Percentiles rank a stretch among this genome's conserved stretches.
These are phyloP conservation scores for Coelopa frigida DNA, from an alignment of 1,140 invertebrate genomes.

Conservation along the genomic window DNA sequence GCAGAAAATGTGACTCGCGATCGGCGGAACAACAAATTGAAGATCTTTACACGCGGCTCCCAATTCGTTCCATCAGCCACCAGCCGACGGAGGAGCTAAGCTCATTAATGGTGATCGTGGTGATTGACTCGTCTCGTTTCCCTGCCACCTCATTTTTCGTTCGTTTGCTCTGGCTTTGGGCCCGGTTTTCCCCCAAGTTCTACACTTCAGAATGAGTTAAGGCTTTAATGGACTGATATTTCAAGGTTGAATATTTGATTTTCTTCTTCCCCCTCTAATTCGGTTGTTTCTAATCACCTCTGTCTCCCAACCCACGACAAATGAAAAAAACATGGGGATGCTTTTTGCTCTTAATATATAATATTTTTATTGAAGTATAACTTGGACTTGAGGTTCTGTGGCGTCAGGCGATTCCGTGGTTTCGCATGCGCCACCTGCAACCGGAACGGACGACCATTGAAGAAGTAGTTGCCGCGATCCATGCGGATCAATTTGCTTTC, in stretches of 20 bases:
- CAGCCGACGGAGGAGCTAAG: no score
- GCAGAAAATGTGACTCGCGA: no score
- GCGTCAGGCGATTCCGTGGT: slow-evolving; percentile 25
- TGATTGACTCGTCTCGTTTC: no score
- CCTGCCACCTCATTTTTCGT: no score
- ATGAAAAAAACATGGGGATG: slow-evolving; percentile 13
- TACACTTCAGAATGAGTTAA: no score
- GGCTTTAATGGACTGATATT: no score
- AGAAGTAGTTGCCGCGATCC: slow-evolving; percentile 35
- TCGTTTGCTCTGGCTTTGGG: no score
- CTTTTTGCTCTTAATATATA: slow-evolving; percentile 45
- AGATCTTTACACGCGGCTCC: no score
- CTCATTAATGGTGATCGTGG: no score
- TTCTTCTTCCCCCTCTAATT: not conserved
- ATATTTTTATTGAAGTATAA: slow-evolving; percentile 43
- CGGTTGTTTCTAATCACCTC: not conserved
- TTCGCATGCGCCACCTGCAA: slow-evolving; percentile 36
- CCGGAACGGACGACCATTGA: slow-evolving; percentile 37
- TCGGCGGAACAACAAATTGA: no score
- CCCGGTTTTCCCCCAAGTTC: no score
- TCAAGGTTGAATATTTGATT: slow-evolving; percentile 1
- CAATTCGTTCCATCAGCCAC: no score
- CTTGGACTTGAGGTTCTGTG: slow-evolving; percentile 35
- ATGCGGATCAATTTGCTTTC: slow-evolving; percentile 27
- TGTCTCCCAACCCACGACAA: not conserved